Evolutionary conservation across 1,140 invertebrate species (phyloP).

Genomic region (Thrips palmi): DNA sequence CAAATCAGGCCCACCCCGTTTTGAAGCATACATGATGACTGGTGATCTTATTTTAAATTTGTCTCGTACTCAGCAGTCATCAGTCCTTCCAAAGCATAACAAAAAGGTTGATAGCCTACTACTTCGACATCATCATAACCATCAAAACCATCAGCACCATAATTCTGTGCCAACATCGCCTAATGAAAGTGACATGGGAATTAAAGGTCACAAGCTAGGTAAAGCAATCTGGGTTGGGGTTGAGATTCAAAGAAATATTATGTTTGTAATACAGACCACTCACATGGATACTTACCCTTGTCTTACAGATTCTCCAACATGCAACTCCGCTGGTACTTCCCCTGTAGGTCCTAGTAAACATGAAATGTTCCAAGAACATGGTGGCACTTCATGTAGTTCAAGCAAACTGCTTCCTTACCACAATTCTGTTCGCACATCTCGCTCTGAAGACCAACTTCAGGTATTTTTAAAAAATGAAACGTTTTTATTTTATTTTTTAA

Average conservation of each 20-base stretch:
- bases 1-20: conserved; percentile 27
- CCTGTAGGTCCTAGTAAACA: too few species aligned
- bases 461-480: conserved; percentile 20
- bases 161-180: conserved; percentile 71
- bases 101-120: conserved; percentile 40
- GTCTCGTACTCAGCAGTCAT: conserved; percentile 51
- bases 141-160: conserved; percentile 27
- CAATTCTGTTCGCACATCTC: conserved; percentile 38
- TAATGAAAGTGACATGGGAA: conserved; percentile 35
- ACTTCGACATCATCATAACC: conserved; percentile 23
- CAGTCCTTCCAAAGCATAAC: conserved; percentile 33
- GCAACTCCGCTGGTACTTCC: too few species aligned
- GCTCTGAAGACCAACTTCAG: conserved; percentile 73
- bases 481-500: too few species aligned
- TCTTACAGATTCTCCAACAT: too few species aligned
- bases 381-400: too few species aligned
- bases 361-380: too few species aligned
- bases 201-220: conserved; percentile 16
- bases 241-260: too few species aligned
- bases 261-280: too few species aligned
- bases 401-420: too few species aligned
- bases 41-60: conserved; percentile 85
- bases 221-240: conserved; percentile 13
- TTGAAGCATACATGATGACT: conserved; percentile 95
- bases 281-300: too few species aligned